Percentiles rank a stretch among this genome's conserved stretches.
These are phyloP conservation scores for Drosophila tanythrix DNA, from an alignment of 2,888 invertebrate species.

Conservation along the genomic window DNA sequence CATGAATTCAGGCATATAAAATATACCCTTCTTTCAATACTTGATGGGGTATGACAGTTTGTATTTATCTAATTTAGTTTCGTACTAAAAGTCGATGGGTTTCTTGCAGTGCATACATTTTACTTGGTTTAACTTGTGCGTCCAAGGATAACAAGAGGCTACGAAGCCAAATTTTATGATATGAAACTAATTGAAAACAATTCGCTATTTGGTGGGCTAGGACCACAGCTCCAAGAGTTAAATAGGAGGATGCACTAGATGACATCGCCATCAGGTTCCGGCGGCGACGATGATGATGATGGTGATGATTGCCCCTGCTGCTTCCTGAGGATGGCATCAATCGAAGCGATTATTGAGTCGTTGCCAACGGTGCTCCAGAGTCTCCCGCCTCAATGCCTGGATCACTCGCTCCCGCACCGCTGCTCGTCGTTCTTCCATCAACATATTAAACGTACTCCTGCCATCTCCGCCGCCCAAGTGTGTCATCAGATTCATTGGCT, in stretches of 20 bases:
- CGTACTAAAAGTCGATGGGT: no score
- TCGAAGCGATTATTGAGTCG: neutral
- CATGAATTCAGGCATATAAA: neutral
- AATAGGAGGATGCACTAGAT: slow-evolving; percentile 27
- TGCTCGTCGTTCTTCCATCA: no score
- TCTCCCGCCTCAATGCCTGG: no score
- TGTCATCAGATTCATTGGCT: slow-evolving; percentile 27
- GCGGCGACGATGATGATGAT: slow-evolving; percentile 19
- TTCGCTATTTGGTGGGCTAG: slow-evolving; percentile 8
- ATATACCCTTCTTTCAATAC: neutral
- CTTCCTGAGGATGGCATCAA: slow-evolving; percentile 28
- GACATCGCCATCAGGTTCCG: slow-evolving; percentile 52
- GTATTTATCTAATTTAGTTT: neutral
- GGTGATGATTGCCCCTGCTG: no score
- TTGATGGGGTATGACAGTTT: neutral
- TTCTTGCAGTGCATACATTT: no score
- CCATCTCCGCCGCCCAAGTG: slow-evolving; percentile 53
- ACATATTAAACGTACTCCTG: no score
- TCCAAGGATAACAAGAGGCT: slow-evolving; percentile 39
- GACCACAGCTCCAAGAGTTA: no score
- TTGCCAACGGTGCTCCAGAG: no score
- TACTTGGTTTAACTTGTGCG: slow-evolving; percentile 3
- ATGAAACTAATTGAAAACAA: slow-evolving; percentile 47
- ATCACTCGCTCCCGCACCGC: no score
- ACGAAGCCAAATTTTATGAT: slow-evolving; percentile 42